Conservation (phyloP, 2,113 vertebrate species). For the Brachypodius melanocephalos region DNA sequence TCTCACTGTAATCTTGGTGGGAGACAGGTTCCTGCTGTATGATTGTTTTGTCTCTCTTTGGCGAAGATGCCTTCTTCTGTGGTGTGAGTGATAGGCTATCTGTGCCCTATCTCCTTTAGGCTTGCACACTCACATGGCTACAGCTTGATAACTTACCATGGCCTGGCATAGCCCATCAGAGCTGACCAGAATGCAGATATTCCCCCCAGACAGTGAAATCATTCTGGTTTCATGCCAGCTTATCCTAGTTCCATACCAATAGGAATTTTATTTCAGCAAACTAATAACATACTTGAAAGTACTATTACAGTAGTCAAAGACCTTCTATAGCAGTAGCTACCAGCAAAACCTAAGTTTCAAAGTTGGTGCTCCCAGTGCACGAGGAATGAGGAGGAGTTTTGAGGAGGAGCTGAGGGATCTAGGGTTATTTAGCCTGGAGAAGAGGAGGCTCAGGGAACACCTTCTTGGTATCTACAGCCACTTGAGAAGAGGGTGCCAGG, state of each 20-base stretch:
- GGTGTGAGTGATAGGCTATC: not conserved
- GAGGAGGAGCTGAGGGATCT: not conserved
- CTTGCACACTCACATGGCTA: not conserved
- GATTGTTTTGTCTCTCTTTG: not conserved
- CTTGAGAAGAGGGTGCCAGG: not conserved
- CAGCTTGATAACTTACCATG: not conserved
- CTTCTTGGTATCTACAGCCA: not conserved
- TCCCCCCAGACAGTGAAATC: not conserved
- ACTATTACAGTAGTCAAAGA: not conserved
- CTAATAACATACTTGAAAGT: not conserved
- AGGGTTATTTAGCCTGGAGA: not conserved
- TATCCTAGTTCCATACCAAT: not conserved
- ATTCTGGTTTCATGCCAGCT: not conserved
- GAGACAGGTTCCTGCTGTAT: not conserved
- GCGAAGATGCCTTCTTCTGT: not conserved
- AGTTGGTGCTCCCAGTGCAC: not conserved
- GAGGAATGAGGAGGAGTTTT: not conserved
- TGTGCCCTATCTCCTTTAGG: not conserved
- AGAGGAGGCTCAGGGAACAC: not conserved
- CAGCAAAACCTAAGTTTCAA: not conserved
- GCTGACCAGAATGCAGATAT: not conserved
- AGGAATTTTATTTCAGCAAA: not conserved
- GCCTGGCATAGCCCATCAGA: not conserved
- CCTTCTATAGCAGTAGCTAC: not conserved
- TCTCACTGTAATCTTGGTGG: not conserved